Conservation (phyloP, 2,888 invertebrate genomes). For the Panzeria rudis region DNA sequence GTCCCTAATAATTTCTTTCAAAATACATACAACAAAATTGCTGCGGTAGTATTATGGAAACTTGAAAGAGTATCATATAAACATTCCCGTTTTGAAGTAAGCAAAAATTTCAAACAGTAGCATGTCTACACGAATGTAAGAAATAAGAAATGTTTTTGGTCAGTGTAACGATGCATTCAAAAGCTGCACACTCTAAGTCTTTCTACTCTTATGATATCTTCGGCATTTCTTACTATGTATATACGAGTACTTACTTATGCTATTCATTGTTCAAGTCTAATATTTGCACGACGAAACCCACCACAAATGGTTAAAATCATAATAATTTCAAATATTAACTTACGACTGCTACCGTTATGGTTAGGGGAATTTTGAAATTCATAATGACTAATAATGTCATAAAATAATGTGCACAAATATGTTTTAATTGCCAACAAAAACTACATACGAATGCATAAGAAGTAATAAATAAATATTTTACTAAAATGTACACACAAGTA, state of each 20-base stretch:
- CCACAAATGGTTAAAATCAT: conserved; percentile 66
- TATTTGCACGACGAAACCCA: conserved; percentile 32
- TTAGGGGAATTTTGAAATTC: conserved; percentile 63
- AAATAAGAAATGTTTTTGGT: neutral
- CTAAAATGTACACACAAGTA: neutral
- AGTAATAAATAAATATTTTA: conserved; percentile 46
- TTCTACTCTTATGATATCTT: conserved; percentile 4
- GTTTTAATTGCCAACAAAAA: conserved; percentile 26
- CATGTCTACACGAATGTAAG: too few species aligned
- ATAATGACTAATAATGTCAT: conserved; percentile 70
- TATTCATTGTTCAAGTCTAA: conserved; percentile 18
- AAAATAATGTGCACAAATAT: conserved; percentile 67
- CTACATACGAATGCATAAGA: conserved; percentile 22
- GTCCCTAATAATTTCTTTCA: neutral
- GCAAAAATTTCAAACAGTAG: too few species aligned
- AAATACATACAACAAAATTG: neutral
- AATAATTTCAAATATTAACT: conserved; percentile 63
- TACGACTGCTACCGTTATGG: conserved; percentile 46
- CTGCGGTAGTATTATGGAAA: neutral
- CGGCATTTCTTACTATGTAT: neutral
- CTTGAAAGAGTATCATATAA: neutral
- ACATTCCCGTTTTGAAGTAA: neutral
- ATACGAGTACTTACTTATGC: too few species aligned
- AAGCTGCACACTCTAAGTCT: neutral
- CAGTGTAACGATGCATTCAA: conserved; percentile 31